phyloP scores from a whole-genome alignment of 2,888 invertebrate genomes.

The Hyalella azteca region DNA sequence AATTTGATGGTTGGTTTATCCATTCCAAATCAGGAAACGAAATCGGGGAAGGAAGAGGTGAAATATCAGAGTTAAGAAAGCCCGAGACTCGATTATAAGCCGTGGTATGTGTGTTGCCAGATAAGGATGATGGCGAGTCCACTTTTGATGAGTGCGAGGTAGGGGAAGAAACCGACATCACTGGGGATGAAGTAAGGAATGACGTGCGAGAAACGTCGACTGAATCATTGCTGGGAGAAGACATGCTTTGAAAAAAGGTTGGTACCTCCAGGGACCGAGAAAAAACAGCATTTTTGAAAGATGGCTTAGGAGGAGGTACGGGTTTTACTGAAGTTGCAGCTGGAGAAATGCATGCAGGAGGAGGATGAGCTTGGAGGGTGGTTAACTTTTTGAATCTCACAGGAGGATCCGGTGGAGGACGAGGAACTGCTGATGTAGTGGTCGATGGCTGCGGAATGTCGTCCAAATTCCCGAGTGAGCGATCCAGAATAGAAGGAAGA shows the following conservation, averaged over 20 bases:
- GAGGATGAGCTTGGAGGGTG: background rate
- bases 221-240: background rate
- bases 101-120: background rate
- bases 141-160: background rate
- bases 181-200: background rate
- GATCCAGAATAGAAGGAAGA: too few relatives aligned
- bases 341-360: background rate
- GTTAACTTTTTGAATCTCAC: background rate
- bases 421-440: too few relatives aligned
- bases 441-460: too few relatives aligned
- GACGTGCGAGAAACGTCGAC: background rate
- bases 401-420: background rate
- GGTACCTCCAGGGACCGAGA: background rate
- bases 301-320: constrained; percentile 8
- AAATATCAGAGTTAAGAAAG: background rate
- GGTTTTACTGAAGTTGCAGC: background rate
- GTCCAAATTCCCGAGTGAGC: too few relatives aligned
- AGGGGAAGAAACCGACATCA: background rate
- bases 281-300: background rate
- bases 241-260: too few relatives aligned
- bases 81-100: background rate
- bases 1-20: too few relatives aligned
- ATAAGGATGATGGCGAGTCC: background rate
- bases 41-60: background rate
- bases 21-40: too few relatives aligned